These are phyloP conservation scores for Pollimyrus isidori DNA, from an alignment of 2,113 vertebrate genomes.

Conservation along the genomic window DNA sequence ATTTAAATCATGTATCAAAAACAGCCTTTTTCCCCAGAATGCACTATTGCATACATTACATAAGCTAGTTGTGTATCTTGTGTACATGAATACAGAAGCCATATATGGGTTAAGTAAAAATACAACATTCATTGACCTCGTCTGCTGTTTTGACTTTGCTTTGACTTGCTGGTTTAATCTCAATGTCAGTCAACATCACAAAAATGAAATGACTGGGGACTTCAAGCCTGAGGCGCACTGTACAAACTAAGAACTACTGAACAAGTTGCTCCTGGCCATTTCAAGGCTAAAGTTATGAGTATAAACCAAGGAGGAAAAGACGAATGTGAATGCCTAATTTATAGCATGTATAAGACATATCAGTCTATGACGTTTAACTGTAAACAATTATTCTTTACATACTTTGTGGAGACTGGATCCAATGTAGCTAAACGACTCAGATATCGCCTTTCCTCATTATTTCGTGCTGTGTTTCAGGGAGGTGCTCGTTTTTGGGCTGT, in stretches of 20 bases:
- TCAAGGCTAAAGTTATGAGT: conserved; percentile 35
- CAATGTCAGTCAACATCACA: conserved; percentile 39
- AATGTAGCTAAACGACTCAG: neutral
- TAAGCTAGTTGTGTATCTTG: conserved; percentile 48
- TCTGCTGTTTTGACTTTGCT: neutral
- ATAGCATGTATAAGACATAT: neutral
- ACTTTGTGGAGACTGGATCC: conserved; percentile 31
- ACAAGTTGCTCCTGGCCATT: neutral
- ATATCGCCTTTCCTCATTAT: neutral
- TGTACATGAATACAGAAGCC: conserved; percentile 34
- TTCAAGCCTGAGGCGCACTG: conserved; percentile 56
- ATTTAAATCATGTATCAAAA: conserved; percentile 35
- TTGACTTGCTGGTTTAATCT: neutral
- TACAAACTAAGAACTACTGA: conserved; percentile 52
- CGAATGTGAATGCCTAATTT: conserved; percentile 1
- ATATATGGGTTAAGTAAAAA: conserved; percentile 26
- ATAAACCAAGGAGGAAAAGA: conserved; percentile 52
- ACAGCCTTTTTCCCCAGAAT: conserved; percentile 49
- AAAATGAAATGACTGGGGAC: conserved; percentile 25
- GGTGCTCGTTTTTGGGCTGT: conserved; percentile 17
- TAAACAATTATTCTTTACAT: conserved; percentile 44
- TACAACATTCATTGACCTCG: conserved; percentile 26
- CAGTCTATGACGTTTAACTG: conserved; percentile 41
- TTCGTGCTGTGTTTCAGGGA: conserved; percentile 8
- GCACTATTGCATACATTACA: conserved; percentile 55